Percentiles rank a stretch among this genome's conserved stretches.
Conservation (phyloP, 2,797 vertebrate species). For the Acanthurus lineatus region DNA sequence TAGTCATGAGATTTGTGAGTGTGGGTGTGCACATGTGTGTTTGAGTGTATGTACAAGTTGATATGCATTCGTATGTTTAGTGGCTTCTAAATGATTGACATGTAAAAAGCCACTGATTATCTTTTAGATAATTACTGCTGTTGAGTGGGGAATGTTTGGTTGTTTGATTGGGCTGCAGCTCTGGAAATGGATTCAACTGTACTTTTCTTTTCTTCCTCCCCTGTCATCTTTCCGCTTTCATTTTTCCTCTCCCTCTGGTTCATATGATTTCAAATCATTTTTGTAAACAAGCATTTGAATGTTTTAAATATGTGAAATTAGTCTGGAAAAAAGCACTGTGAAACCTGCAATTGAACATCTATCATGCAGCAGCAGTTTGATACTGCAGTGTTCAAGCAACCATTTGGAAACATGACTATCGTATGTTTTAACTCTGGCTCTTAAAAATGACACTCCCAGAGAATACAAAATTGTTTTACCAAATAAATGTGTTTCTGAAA, state of each 20-base stretch:
- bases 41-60: conserved; percentile 9
- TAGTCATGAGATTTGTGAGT: conserved; percentile 39
- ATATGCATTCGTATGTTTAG: conserved; percentile 19
- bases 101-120: conserved; percentile 71
- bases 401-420: neutral
- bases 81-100: conserved; percentile 58
- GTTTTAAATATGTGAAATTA: conserved; percentile 22
- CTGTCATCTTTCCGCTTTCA: conserved; percentile 13
- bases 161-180: conserved; percentile 52
- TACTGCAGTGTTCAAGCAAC: neutral
- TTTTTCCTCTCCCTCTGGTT: conserved; percentile 25
- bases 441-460: too few species aligned
- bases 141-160: conserved; percentile 39
- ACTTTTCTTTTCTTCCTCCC: conserved; percentile 21
- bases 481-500: neutral
- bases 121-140: conserved; percentile 69
- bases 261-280: conserved; percentile 33
- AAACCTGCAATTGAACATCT: neutral
- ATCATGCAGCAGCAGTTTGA: neutral
- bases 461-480: too few species aligned
- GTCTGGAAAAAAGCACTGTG: neutral
- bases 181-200: conserved; percentile 42
- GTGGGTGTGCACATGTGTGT: conserved; percentile 21
- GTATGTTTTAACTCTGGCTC: neutral
- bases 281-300: conserved; percentile 17